Evolutionary conservation across 2,113 vertebrate species (phyloP).

Genomic region (Phylloscopus whistleri): DNA sequence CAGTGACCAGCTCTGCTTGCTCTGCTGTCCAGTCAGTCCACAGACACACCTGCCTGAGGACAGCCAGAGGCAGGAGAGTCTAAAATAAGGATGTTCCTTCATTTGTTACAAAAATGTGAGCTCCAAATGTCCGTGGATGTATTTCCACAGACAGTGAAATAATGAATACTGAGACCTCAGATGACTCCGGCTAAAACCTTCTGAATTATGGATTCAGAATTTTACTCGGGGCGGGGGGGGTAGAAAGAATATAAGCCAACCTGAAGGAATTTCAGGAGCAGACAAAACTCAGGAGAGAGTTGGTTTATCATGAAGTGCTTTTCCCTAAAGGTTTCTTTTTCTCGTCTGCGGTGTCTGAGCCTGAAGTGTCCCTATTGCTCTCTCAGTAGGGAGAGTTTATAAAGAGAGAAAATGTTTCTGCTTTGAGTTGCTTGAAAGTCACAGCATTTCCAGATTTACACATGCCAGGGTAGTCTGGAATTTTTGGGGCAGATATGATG

Average conservation of each 20-base stretch:
- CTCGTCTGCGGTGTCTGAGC: not conserved
- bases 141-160: not conserved
- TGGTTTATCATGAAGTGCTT: not conserved
- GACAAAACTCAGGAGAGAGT: not conserved
- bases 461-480: not conserved
- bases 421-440: not conserved
- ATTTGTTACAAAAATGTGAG: not conserved
- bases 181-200: not conserved
- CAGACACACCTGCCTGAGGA: not conserved
- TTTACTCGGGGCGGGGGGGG: not conserved
- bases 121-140: not conserved
- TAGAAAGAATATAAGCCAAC: not conserved
- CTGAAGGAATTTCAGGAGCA: not conserved
- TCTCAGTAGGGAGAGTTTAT: not conserved
- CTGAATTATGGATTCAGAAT: not conserved
- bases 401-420: not conserved
- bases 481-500: not conserved
- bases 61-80: not conserved
- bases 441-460: not conserved
- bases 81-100: not conserved
- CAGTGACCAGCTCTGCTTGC: not conserved
- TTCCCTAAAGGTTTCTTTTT: not conserved
- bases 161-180: not conserved
- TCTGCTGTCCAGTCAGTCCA: not conserved
- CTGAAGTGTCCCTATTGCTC: not conserved